A percentile compares a stretch with the other conserved stretches of the same genome.
Evolutionary conservation across 1,140 invertebrate species (phyloP).

Genomic region (Radopholus similis): DNA sequence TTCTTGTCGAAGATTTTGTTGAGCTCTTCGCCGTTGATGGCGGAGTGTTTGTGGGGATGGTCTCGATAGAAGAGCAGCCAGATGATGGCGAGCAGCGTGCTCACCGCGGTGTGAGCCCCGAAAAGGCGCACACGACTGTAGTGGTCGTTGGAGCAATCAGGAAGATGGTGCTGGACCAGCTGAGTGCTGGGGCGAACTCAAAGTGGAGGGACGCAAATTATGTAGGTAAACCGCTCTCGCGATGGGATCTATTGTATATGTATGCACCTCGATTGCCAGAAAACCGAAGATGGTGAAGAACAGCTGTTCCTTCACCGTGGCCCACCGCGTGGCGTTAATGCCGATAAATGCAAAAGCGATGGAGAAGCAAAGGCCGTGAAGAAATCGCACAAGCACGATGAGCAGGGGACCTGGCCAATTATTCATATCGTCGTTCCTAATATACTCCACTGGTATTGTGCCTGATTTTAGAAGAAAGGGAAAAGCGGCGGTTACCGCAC

Average conservation of each 20-base stretch:
- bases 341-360: constrained; percentile 34
- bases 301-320: constrained; percentile 38
- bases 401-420: constrained; percentile 3
- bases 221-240: background rate
- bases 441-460: background rate
- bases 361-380: constrained; percentile 30
- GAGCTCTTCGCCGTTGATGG: constrained; percentile 40
- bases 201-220: background rate
- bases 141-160: background rate
- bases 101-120: constrained; percentile 20
- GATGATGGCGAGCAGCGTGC: constrained; percentile 26
- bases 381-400: constrained; percentile 15
- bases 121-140: constrained; percentile 18
- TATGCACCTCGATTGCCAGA: constrained; percentile 27
- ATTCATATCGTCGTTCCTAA: background rate
- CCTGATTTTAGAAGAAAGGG: constrained; percentile 12
- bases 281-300: constrained; percentile 29
- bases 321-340: constrained; percentile 35
- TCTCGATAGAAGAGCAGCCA: constrained; percentile 47
- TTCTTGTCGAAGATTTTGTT: constrained; percentile 1
- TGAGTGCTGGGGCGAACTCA: constrained; percentile 41
- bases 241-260: too few relatives aligned
- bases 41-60: constrained; percentile 33
- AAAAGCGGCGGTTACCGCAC: constrained; percentile 15
- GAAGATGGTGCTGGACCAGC: constrained; percentile 24